Conservation (phyloP, 2,888 invertebrate species). For the Athalia cordata region DNA sequence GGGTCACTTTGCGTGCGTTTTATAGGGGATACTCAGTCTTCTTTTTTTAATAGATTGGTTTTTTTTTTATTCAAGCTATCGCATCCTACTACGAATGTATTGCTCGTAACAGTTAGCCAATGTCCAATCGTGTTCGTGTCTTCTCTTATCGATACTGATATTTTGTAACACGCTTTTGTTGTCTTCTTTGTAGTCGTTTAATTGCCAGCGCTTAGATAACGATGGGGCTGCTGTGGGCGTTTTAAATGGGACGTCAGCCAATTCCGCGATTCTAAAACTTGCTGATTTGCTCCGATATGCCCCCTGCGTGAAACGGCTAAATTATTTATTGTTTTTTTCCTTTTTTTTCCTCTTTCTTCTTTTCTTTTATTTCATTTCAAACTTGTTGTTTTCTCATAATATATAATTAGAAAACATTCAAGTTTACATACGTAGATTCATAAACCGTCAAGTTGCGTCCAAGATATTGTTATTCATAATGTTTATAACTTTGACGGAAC, state of each 20-base stretch:
- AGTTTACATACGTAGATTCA: background rate
- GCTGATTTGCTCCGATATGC: background rate
- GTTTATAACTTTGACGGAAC: background rate
- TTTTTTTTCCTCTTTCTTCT: background rate
- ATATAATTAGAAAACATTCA: background rate
- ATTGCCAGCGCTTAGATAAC: constrained; percentile 28
- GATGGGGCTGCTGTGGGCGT: background rate
- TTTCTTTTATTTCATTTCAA: background rate
- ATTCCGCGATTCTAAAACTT: constrained; percentile 15
- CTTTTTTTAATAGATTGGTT: background rate
- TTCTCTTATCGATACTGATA: constrained; percentile 37
- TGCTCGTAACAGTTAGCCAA: constrained; percentile 25
- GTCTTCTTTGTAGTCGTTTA: constrained; percentile 7
- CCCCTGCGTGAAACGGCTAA: background rate
- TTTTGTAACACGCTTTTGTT: constrained; percentile 39
- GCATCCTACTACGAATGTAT: background rate
- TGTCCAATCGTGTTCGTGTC: constrained; percentile 13
- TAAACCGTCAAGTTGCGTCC: background rate
- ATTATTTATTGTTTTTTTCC: background rate
- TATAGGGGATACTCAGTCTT: constrained; percentile 22
- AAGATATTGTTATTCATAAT: background rate
- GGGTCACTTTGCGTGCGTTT: constrained; percentile 15
- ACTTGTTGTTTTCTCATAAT: background rate
- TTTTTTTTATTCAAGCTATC: background rate
- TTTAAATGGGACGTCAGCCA: background rate